Base-by-base conservation (phyloP, 2,113 vertebrate genomes). In the Entomyzon cyanotis region DNA sequence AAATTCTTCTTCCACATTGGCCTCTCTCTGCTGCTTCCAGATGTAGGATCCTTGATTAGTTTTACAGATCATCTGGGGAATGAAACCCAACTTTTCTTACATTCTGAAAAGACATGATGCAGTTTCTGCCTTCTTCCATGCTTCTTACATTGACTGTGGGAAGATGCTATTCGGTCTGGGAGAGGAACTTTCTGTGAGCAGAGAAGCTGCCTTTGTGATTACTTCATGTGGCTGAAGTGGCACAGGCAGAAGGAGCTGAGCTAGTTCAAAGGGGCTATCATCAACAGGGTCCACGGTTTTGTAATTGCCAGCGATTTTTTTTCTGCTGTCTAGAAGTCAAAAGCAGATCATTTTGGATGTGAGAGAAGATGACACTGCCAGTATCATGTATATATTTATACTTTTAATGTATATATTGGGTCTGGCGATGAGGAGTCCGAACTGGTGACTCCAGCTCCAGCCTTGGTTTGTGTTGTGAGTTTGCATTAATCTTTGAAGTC, bases 281-380 rank as follows among this genome's bases (percentile, higher is more conserved):
- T 53, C 67, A 76, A n/a, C 27, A 78, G 21, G 1, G 28, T 37
- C 42, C 25, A 13, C 15, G 47, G 17, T 47, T 88, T 47, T 86
- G 47, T 52, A 84, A 49, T 49, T 41, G n/a, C 33, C 44, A 91
- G 53, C 58, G 84, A 78, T 81, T 96, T 65, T n/a, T 62, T 81
- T 93, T 92, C 52, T 56, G 31, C 35, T 80, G 35, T 90, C 71
- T 88, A 74, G 19, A 77, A 93, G 41, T 93, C 85, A 88, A 88
- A 90, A 84, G 33, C 68, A 95, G 88, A 70, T 67, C 9, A 83
- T 95, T 93, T 71, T 39, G 39, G 27, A 90, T 81, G 70, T 90
- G 90, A 76, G 46, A 90, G 63, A 80, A 90, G 50, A 80, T 64
- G 55, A 67, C 35, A 63, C 41, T 88, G 90, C 68, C 90, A 77